These are phyloP conservation scores for Adelognathus sp. DNA, from an alignment of 2,888 invertebrate species.

Conservation along the genomic window DNA sequence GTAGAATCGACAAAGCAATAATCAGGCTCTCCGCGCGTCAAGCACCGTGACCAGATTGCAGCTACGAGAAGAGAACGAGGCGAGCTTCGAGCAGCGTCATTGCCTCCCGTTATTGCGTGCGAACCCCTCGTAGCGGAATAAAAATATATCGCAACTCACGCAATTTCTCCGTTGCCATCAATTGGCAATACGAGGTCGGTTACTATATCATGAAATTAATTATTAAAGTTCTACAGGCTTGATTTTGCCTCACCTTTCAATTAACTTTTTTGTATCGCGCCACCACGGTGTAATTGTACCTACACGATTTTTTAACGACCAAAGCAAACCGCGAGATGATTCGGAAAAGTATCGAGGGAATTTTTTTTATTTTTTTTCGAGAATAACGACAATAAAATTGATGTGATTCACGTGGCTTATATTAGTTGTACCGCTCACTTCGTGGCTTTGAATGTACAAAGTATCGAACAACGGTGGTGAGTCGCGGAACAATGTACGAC, in stretches of 20 bases:
- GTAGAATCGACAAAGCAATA: not conserved
- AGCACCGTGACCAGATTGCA: not conserved
- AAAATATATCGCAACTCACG: not conserved
- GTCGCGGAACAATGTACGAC: not conserved
- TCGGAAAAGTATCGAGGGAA: not conserved
- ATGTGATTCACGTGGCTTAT: no score
- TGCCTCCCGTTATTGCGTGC: not conserved
- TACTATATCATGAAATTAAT: not conserved
- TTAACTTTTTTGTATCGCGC: not conserved
- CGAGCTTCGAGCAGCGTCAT: not conserved
- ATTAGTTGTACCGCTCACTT: no score
- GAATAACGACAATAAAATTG: no score
- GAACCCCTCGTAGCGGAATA: not conserved
- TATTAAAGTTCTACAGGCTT: not conserved
- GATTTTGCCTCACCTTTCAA: no score
- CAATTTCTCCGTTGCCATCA: not conserved
- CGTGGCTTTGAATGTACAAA: not conserved
- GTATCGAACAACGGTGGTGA: not conserved
- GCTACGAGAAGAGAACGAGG: not conserved
- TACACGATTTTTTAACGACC: not conserved
- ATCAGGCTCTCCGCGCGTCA: not conserved
- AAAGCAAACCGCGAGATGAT: not conserved
- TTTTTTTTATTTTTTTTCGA: not conserved
- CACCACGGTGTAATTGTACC: no score
- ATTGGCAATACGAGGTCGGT: not conserved